These are phyloP conservation scores for Tenebrio molitor DNA, from an alignment of 1,140 invertebrate species.

Conservation along the genomic window DNA sequence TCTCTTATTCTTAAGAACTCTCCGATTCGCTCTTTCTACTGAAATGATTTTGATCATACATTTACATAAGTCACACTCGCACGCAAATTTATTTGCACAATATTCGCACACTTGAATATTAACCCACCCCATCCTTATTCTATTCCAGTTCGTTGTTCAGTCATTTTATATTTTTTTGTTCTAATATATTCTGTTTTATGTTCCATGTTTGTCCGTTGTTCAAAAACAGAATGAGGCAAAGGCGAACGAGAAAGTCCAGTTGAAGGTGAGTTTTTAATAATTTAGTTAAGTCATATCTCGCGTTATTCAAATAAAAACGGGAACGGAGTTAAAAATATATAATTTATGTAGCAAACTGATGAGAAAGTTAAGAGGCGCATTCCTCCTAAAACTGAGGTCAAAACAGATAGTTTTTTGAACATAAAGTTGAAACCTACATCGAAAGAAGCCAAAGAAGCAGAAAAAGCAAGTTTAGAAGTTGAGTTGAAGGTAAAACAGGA, in stretches of 20 bases:
- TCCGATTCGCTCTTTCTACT: not conserved
- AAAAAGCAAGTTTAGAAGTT: slow-evolving; percentile 60
- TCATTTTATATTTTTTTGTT: not conserved
- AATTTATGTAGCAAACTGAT: slow-evolving; percentile 66
- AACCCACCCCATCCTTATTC: not conserved
- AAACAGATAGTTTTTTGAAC: slow-evolving; percentile 72
- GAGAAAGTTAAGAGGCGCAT: slow-evolving; percentile 68
- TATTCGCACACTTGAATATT: slow-evolving; percentile 10
- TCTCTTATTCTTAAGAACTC: not conserved
- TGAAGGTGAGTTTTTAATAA: slow-evolving; percentile 59
- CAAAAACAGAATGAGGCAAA: slow-evolving; percentile 61
- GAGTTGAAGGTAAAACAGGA: slow-evolving; percentile 64
- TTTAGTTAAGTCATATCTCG: slow-evolving; percentile 61
- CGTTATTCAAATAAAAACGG: not conserved
- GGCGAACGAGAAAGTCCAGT: slow-evolving; percentile 52
- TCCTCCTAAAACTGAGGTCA: slow-evolving; percentile 70
- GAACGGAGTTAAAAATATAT: slow-evolving; percentile 50
- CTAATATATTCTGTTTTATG: slow-evolving; percentile 44
- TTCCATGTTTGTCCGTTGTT: slow-evolving; percentile 46
- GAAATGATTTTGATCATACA: slow-evolving; percentile 34
- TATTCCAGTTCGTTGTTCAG: slow-evolving; percentile 4
- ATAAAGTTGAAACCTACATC: slow-evolving; percentile 75
- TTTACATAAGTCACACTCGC: slow-evolving; percentile 8
- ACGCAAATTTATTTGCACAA: slow-evolving; percentile 32
- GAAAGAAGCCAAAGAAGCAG: slow-evolving; percentile 66